phyloP scores from a whole-genome alignment of 2,888 invertebrate genomes.

The Melieria picta region DNA sequence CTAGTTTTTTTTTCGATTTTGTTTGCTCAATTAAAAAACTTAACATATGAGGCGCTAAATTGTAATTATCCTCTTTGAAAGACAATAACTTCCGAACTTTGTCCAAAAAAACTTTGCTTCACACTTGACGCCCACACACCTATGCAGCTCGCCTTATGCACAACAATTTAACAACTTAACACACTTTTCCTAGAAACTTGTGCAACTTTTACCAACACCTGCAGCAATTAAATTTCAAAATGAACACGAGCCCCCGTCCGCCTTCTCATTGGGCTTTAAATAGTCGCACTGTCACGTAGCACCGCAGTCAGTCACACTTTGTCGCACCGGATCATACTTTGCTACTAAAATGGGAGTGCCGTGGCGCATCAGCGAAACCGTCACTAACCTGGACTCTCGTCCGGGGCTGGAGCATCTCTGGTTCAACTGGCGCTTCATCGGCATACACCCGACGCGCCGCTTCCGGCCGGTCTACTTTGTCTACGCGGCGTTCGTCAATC shows the following conservation, averaged over 20 bases:
- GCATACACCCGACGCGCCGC: constrained; percentile 42
- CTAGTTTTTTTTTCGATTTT: too few species aligned
- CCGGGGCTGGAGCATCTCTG: constrained; percentile 43
- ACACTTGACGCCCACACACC: too few species aligned
- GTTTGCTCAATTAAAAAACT: neutral
- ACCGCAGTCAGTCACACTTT: neutral
- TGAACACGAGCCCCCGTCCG: neutral
- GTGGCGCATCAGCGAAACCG: constrained; percentile 10
- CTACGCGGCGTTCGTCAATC: constrained; percentile 38
- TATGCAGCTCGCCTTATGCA: neutral
- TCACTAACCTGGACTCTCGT: constrained; percentile 38
- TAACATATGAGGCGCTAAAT: too few species aligned
- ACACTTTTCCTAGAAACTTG: constrained; percentile 12
- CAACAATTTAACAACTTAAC: neutral
- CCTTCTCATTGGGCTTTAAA: neutral
- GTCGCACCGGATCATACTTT: neutral
- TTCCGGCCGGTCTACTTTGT: constrained; percentile 37
- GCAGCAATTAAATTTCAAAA: neutral
- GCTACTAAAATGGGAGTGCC: too few species aligned
- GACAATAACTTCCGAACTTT: too few species aligned
- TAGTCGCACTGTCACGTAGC: neutral
- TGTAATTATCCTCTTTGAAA: too few species aligned
- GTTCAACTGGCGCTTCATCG: constrained; percentile 42
- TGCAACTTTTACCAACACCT: neutral
- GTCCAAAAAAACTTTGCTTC: too few species aligned